Evolutionary conservation across 2,113 vertebrate species (phyloP).

Genomic region (Notiomystis cincta): DNA sequence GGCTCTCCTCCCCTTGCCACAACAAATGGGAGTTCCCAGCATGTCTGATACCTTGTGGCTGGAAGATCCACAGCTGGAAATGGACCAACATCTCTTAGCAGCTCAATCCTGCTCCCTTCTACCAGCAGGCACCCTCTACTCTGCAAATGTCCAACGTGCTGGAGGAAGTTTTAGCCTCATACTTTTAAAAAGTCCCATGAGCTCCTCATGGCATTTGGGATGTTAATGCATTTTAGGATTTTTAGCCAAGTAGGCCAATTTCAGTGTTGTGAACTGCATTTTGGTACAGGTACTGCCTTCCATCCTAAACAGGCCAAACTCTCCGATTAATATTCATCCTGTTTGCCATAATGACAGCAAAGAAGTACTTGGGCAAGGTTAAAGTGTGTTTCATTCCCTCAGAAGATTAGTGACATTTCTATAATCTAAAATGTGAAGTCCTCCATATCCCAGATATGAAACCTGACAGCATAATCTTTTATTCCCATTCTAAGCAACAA

Average conservation of each 20-base stretch:
- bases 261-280: background rate
- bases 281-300: background rate
- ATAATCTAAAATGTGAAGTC: background rate
- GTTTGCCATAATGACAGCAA: background rate
- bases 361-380: background rate
- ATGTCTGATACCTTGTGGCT: background rate
- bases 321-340: background rate
- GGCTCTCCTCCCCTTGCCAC: background rate
- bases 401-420: background rate
- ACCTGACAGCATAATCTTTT: slow-evolving; percentile 13
- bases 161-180: background rate
- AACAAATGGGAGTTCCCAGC: background rate
- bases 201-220: background rate
- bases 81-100: background rate
- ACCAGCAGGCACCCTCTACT: background rate
- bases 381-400: background rate
- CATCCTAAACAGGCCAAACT: background rate
- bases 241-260: background rate
- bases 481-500: slow-evolving; percentile 8
- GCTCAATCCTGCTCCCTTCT: background rate
- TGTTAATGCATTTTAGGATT: background rate
- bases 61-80: background rate
- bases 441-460: background rate
- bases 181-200: background rate
- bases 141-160: fast-evolving